phyloP scores from a whole-genome alignment of 2,888 invertebrate genomes.

The Hirtodrosophila trivittata region DNA sequence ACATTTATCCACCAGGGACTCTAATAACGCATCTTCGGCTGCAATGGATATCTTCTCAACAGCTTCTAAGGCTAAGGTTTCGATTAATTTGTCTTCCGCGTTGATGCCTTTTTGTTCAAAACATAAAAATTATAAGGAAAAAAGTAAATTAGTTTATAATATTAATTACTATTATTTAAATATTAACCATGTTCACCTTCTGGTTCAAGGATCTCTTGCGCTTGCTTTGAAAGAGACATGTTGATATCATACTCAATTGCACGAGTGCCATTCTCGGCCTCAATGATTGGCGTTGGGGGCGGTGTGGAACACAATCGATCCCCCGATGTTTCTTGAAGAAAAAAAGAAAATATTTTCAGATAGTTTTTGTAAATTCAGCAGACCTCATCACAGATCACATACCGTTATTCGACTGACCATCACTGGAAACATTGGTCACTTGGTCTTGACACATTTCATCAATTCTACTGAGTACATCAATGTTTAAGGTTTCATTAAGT shows the following conservation, averaged over 20 bases:
- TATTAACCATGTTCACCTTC: conserved; percentile 41
- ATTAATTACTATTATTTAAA: background rate
- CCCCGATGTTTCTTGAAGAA: background rate
- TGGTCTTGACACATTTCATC: conserved; percentile 3
- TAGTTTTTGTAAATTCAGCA: no score
- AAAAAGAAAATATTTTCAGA: no score
- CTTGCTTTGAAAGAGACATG: conserved; percentile 35
- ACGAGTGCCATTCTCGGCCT: background rate
- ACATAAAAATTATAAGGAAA: no score
- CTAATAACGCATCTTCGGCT: conserved; percentile 15
- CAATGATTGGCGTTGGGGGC: conserved; percentile 52
- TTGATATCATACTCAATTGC: conserved; percentile 10
- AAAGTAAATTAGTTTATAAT: no score
- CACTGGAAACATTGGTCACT: background rate
- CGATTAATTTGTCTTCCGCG: conserved; percentile 6
- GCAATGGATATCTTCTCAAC: background rate
- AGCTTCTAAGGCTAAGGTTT: conserved; percentile 2
- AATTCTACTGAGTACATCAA: conserved; percentile 19
- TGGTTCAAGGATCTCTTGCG: conserved; percentile 47
- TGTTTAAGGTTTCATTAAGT: conserved; percentile 53
- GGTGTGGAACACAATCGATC: conserved; percentile 24
- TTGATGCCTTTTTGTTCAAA: background rate
- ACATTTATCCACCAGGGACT: conserved; percentile 10
- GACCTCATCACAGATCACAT: no score
- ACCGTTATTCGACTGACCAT: conserved; percentile 18